phyloP scores from a whole-genome alignment of 2,113 vertebrate genomes.

The Megaceryle torquata region DNA sequence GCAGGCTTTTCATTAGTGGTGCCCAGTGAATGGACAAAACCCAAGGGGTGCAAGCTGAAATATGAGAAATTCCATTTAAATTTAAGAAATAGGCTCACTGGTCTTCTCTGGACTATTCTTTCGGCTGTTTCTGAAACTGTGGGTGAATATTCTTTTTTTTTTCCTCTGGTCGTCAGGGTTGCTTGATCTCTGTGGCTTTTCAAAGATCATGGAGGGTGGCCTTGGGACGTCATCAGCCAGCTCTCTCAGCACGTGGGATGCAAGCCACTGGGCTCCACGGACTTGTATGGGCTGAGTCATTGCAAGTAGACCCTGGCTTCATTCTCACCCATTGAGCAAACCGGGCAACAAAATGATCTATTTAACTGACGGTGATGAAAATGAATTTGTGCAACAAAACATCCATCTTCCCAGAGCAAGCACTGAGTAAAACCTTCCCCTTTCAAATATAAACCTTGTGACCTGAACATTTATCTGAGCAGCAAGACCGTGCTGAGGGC shows the following conservation, averaged over 20 bases:
- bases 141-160: not conserved
- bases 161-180: fast-evolving
- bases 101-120: not conserved
- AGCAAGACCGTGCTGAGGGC: not conserved
- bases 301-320: not conserved
- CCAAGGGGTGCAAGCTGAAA: not conserved
- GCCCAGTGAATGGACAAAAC: not conserved
- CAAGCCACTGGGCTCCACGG: not conserved
- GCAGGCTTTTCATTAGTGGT: not conserved
- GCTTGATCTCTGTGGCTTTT: not conserved
- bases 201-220: not conserved
- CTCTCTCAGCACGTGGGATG: not conserved
- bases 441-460: not conserved
- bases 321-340: not conserved
- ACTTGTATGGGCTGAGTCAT: not conserved
- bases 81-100: not conserved
- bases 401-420: not conserved
- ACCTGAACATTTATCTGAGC: not conserved
- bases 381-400: not conserved
- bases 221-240: not conserved
- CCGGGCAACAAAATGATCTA: not conserved
- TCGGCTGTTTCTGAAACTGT: not conserved
- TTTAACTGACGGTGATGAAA: not conserved
- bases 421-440: not conserved
- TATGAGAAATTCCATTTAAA: not conserved